Evolutionary conservation across 2,888 invertebrate species (phyloP), one percentile per base, ranked within the genome.

Genomic region (Leptinotarsa tumamoca): DNA sequence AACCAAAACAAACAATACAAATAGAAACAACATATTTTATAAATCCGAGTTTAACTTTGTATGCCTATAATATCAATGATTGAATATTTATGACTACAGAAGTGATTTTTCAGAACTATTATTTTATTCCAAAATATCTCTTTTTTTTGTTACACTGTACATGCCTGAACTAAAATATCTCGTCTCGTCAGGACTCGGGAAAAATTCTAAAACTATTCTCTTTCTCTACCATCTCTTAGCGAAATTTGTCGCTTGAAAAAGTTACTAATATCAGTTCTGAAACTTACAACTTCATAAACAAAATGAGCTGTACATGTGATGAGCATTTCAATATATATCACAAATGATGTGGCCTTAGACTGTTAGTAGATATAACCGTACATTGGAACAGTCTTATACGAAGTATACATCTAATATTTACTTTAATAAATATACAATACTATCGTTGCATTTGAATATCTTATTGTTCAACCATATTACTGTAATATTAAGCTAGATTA

Each of bases 271-370:
- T 63, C 33, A 43, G 27, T 58, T 71, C 52, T 51, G 70, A 75
- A 72, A 73, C 76, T 75, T 58, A 72, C 72, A 75, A 75, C 73
- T 68, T 71, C 52, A 68, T 50, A 63, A 68, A 71, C 56, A 74
- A 71, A 80, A 81, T 82, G 81, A 83, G 82, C 83, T 85, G 84
- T 83, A 84, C 80, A 81, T 85, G 85, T 86, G 85, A 87, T 86
- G 87, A 87, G 87, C 87, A 87, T 87, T 86, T 84, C 85, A 83
- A 85, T 83, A 86, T 83, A 85, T 87, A 87, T 87, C 87, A 87
- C 87, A 87, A 86, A 84, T 82, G 81, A 77, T 82, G 83, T 82
- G 84, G 83, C 80, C 77, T 80, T 81, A 75, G 80, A 83, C 81
- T 82, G 81, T 77, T 76, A 74, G 72, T 77, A 70, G 74, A 69